Evolutionary conservation across 1,140 invertebrate genomes (phyloP).

Genomic region (Habropoda laboriosa): DNA sequence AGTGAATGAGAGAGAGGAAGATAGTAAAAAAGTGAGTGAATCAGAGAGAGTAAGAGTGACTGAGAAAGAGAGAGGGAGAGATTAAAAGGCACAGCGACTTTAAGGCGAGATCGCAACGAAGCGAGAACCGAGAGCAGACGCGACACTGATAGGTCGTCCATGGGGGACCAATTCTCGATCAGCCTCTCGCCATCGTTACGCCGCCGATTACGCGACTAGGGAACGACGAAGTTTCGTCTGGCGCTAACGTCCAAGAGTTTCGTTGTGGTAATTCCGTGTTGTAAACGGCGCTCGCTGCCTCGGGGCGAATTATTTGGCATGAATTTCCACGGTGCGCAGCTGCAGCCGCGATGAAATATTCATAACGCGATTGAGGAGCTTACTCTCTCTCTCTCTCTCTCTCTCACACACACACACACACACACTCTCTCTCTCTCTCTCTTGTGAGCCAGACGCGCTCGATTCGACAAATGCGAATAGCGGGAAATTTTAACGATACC

Average conservation of each 20-base stretch:
- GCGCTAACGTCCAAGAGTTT: conserved; percentile 1
- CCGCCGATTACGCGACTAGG: neutral
- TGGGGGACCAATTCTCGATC: too few species aligned
- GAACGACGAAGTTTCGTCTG: neutral
- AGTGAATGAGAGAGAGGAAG: too few species aligned
- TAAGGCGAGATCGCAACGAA: neutral
- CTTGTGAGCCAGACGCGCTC: conserved; percentile 1
- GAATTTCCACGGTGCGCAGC: conserved; percentile 31
- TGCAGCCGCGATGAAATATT: conserved; percentile 41
- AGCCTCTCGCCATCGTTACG: too few species aligned
- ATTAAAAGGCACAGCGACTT: neutral
- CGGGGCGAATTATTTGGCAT: conserved; percentile 24
- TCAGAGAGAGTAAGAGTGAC: too few species aligned
- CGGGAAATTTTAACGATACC: conserved; percentile 28
- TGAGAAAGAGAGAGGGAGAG: too few species aligned
- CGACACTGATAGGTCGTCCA: too few species aligned
- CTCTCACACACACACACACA: too few species aligned
- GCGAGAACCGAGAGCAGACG: too few species aligned
- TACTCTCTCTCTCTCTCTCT: conserved; percentile 22
- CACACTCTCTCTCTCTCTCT: too few species aligned
- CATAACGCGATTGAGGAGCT: conserved; percentile 53
- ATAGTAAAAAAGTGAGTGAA: too few species aligned
- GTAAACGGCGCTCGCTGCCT: conserved; percentile 10
- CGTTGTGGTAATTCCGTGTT: conserved; percentile 9
- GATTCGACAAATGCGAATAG: conserved; percentile 31